These are phyloP conservation scores for Cladorhizidae sp. DNA, from an alignment of 37 sponge, comb jelly and placozoan genomes.

Conservation along the genomic window DNA sequence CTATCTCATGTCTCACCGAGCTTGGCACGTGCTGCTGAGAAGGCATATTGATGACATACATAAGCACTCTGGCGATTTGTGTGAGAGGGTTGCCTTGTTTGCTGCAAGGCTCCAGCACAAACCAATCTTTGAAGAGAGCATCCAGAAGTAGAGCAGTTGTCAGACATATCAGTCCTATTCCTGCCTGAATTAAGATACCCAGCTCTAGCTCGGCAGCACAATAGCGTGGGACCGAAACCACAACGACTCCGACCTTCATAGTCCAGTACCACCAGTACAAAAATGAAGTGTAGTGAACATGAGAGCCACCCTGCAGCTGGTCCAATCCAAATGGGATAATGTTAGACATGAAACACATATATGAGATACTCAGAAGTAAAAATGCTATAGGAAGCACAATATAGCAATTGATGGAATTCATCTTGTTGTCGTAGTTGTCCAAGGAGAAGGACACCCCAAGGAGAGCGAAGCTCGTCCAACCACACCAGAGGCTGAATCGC, in stretches of 20 bases:
- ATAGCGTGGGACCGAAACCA: constrained; percentile 28
- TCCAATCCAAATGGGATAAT: constrained; percentile 63
- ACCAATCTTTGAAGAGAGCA: constrained; percentile 51
- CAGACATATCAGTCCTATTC: constrained; percentile 22
- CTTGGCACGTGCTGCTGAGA: constrained; percentile 22
- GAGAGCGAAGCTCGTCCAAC: constrained; percentile 24
- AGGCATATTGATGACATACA: neutral
- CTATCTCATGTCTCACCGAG: constrained; percentile 29
- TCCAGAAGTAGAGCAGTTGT: constrained; percentile 24
- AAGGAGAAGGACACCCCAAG: constrained; percentile 25
- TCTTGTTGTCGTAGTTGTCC: neutral
- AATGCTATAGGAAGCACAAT: constrained; percentile 23
- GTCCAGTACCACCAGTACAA: constrained; percentile 74
- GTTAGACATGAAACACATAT: constrained; percentile 41
- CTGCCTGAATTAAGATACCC: constrained; percentile 31
- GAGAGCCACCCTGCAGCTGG: constrained; percentile 51
- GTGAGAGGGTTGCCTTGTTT: constrained; percentile 29
- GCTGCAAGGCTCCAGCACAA: constrained; percentile 25
- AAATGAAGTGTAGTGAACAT: constrained; percentile 39
- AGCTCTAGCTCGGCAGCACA: constrained; percentile 16
- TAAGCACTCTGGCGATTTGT: constrained; percentile 27
- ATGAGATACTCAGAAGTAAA: constrained; percentile 33
- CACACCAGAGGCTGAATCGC: constrained; percentile 42
- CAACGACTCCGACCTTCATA: constrained; percentile 16
- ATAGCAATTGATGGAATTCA: constrained; percentile 1